Evolutionary conservation across 2,113 vertebrate species (phyloP), one percentile per base, ranked within the genome.

Genomic region (Hemichromis elongatus): DNA sequence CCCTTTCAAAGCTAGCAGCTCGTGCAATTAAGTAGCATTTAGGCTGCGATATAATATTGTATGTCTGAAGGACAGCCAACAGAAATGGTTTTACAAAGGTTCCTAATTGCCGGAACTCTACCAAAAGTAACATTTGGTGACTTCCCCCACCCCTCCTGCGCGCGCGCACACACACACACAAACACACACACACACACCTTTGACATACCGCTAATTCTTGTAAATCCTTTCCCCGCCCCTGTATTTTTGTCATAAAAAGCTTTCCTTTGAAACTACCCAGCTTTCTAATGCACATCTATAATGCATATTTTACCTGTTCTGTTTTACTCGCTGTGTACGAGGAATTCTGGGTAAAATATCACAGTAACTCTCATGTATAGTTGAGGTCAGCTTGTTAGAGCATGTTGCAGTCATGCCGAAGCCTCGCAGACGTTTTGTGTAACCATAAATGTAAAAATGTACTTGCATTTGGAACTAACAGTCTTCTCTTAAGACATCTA

Each of bases 41-140:
- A 21, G 4, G 19, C 14, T 3, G 19, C 3, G n/a, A n/a, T 28
- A 19, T 1, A 30, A n/a, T 3, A 6, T 59, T 14, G 0, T 16
- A 19, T 0, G 18, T 6, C 1, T 24, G 9, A 12, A 47, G 2
- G 55, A 33, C 2, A 0, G 7, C 10, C 26, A 33, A 50, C n/a
- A 16, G 56, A 40, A 59, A 33, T 3, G 26, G 45, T 40, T 80
- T 37, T 37, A 35, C 5, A 37, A 28, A 28, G 14, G 47, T n/a
- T 77, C 9, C 16, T 18, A 30, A 40, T 35, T 61, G 18, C 33
- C 84, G 92, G 84, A 68, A 61, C 28, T 33, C 37, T 37, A 73
- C 77, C 80, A 87, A 59, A 87, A 86, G 73, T 85, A 37, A 82
- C 68, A 79, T 85, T 90, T 63, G 73, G 81, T n/a, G 85, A 86